Base-by-base conservation (phyloP, 2,113 vertebrate genomes). In the Cyprinodon brontotheroides region DNA sequence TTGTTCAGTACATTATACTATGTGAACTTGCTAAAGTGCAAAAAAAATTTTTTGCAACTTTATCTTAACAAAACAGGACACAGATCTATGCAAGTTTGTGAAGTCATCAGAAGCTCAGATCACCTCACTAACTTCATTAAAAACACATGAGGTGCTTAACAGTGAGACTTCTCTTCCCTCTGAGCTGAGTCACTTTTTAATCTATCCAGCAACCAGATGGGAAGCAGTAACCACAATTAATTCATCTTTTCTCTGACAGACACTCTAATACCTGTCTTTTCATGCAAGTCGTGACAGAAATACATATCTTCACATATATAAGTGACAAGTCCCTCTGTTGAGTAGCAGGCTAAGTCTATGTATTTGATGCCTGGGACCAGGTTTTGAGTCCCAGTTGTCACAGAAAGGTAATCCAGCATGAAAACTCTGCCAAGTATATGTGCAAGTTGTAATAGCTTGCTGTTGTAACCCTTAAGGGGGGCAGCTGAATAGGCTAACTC, bases 101-200 rank as follows among this genome's bases (percentile, higher is more conserved):
- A 89, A 84, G 90, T 81, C 65, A 83, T 74, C 78, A 88, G 84
- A 48, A 83, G 85, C 87, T 88, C 82, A 77, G 82, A 89, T 90
- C 85, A 71, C 78, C 83, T 86, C 82, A 41, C 86, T 79, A 80
- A 82, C 90, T 84, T 91, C 90, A 92, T 92, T 89, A 92, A 91
- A 92, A 92, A 91, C 87, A 84, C 80, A 92, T 87, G 86, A 89
- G 83, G 80, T 3, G 4, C 73, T 77, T 4, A 85, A 70, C 61
- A 75, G 79, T 70, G 68, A 12, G 72, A 22, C 64, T 65, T 79
- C 79, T 70, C 79, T 80, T 74, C 81, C 60, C 68, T 59, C 59
- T 45, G 70, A 87, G 72, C 72, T 72, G 11, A 77, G 64, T 82
- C 80, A 7, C 68, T 39, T 74, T 53, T 72, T 83, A 78, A 88